Evolutionary conservation across 2,888 invertebrate species (phyloP), one percentile per base, ranked within the genome.

Genomic region (Timema cristinae): DNA sequence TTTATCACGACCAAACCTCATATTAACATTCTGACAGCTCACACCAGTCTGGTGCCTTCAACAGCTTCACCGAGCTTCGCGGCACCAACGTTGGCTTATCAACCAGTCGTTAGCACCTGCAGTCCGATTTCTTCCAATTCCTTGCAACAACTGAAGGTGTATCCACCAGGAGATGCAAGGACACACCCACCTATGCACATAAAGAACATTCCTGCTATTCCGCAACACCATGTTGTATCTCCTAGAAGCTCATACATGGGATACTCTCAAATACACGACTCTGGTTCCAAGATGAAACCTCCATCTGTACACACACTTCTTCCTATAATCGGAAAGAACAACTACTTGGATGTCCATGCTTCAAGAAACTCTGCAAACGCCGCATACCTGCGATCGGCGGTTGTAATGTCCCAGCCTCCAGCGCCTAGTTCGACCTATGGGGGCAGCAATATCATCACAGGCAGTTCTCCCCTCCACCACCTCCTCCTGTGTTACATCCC

Each of bases 1-100:
- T 90, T 92, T 76, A 91, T 93, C 52, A 91, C 91, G 50, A 90
- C 91, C 0, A 87, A 91, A 74, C 90, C 92, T 0, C 90, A 91
- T 81, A 90, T 91, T 71, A 91, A 88, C 79, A 89, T 92, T 74
- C 83, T 92, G 47, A 91, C 90, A 78, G 92, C 92, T 10, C 91
- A 92, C 80, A 89, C 91, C 0, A 90, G 89, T 71, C 85, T 89
- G 74, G 88, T 91, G 7, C 87, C 86, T 75, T 84, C 87, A 7
- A 87, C 86, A 71, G 87, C 89, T 67, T 87, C 89, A 71, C 86
- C 87, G 32, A 85, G 85, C 77, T 87, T 85, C 79, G 86, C 86
- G 4, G 83, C 84, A 13, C 85, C 86, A 10, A 81, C 84, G 47
- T 73, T 79, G 59, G 72, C 76, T 15, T 72, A 75, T 68, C 75